Evolutionary conservation across 2,113 vertebrate species (phyloP), one percentile per base, ranked within the genome.

Genomic region (Chiloscyllium plagiosum): DNA sequence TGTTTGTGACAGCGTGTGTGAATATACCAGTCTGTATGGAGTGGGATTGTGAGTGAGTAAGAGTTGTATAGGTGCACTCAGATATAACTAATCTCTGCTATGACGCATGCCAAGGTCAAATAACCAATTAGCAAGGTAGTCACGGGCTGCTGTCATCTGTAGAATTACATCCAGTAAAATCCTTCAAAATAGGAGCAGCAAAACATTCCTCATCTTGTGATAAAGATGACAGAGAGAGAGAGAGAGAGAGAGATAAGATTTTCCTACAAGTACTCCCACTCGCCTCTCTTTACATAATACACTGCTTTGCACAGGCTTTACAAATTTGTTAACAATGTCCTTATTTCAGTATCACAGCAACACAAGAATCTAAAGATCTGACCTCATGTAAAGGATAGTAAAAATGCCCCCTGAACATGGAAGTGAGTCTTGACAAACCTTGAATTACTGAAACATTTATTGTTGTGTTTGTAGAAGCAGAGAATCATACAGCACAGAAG

Each of bases 311-410:
- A 61, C 17, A 89, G 50, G 15, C 86, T 56, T 12, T 26, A 56
- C 47, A 90, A 66, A 92, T 61, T 37, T n/a, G 66, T 92, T 65
- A 37, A 66, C 89, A 92, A 92, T 66, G 61, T 33, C 89, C 89
- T 66, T 92, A 37, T n/a, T 92, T 37, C 33, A 37, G 56, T 7
- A 37, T n/a, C n/a, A 92, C 89, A 92, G 89, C 61, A 92, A 37
- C 61, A 92, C 89, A 33, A 92, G 52, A 10, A 26, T 89, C 86
- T 3, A 52, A 42, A 52, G 52, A 61, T 15, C 15, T 90, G 52
- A 29, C 50, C 52, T 90, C n/a, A 65, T 13, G 1, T 17, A 56
- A 26, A 56, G 80, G 15, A 42, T 20, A 65, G 87, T 65, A 65
- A 61, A 61, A 90, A 65, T 65, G n/a, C 17, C 26, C 61, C 29